Evolutionary conservation across 2,797 vertebrate species (phyloP).

Genomic region (Phataginus tetradactyla): DNA sequence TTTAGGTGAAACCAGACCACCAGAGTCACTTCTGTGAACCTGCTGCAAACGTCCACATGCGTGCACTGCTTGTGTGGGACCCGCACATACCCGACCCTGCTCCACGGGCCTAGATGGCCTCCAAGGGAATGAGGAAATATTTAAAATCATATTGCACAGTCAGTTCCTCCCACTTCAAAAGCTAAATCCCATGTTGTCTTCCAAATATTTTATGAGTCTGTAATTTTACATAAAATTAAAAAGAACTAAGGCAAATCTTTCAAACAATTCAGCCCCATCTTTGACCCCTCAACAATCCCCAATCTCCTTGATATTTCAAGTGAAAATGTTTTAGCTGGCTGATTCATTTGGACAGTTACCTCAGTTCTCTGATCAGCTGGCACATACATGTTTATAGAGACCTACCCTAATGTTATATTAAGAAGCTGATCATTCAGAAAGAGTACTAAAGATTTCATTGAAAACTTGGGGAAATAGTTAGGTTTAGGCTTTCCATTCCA

Average conservation of each 20-base stretch:
- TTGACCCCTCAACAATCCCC: background rate
- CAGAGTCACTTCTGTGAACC: background rate
- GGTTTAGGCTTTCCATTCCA: background rate
- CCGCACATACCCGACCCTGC: background rate
- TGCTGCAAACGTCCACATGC: background rate
- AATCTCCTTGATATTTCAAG: background rate
- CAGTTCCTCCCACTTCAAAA: background rate
- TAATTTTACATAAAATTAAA: slow-evolving; percentile 9
- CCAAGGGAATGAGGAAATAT: background rate
- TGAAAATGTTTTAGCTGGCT: background rate
- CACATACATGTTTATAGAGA: background rate
- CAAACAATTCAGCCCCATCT: background rate
- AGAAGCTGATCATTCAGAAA: background rate
- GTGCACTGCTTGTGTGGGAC: background rate
- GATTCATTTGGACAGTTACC: background rate
- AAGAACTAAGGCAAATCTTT: background rate
- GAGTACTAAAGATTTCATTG: background rate
- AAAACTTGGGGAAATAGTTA: slow-evolving; percentile 15
- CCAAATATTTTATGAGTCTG: background rate
- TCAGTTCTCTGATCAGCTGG: background rate
- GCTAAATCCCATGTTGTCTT: background rate
- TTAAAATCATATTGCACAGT: background rate
- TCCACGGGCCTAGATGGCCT: background rate
- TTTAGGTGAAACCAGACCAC: background rate
- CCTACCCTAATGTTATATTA: background rate